A percentile compares a stretch with the other conserved stretches of the same genome.
Conservation (phyloP, 2,797 vertebrate species). For the Lepilemur septentrionalis region DNA sequence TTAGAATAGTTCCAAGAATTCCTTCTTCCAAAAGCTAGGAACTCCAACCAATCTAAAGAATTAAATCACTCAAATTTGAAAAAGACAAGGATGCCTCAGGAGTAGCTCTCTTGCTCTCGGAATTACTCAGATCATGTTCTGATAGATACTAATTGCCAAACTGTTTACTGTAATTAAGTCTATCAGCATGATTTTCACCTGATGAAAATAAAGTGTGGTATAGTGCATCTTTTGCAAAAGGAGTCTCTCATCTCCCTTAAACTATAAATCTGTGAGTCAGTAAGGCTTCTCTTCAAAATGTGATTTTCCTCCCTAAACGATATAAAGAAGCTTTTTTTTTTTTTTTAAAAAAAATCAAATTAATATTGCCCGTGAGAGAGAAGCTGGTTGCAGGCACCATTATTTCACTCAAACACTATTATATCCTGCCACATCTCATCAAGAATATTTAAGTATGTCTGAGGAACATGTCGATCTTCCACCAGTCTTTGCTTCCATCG, state of each 20-base stretch:
- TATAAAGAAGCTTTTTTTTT: not conserved
- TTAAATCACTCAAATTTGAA: conserved; percentile 17
- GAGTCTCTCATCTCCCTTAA: not conserved
- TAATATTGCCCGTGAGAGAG: not conserved
- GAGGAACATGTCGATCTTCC: not conserved
- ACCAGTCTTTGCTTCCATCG: not conserved
- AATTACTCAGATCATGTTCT: not conserved
- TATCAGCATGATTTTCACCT: conserved; percentile 24
- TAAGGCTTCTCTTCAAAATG: not conserved
- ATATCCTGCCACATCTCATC: not conserved
- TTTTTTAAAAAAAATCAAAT: not conserved
- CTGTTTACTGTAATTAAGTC: conserved; percentile 34
- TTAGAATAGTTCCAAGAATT: not conserved
- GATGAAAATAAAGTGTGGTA: conserved; percentile 33
- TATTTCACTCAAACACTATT: not conserved
- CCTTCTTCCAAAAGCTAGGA: not conserved
- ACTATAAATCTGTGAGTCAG: conserved; percentile 7
- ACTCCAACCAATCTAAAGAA: not conserved
- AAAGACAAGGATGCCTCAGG: not conserved
- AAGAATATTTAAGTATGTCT: not conserved
- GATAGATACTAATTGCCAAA: not conserved
- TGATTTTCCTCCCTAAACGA: not conserved
- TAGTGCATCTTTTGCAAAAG: not conserved
- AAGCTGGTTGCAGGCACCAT: not conserved
- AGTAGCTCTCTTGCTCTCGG: not conserved